Base-by-base conservation (phyloP, 1,140 invertebrate species). In the Limonius californicus region DNA sequence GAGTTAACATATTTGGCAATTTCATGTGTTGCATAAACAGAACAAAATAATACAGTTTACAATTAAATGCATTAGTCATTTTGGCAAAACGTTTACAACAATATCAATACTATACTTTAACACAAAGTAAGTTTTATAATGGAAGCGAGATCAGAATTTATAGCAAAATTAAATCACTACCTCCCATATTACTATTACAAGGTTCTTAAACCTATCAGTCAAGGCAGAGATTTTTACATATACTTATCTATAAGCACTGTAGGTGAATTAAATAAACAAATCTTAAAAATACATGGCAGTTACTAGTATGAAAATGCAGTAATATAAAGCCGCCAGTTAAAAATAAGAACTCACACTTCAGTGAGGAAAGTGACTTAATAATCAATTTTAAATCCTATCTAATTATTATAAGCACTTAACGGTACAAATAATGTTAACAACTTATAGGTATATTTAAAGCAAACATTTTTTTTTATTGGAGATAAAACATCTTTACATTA, bases 31-130 rank as follows among this genome's bases (percentile, higher is more conserved):
- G n/a, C n/a, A n/a, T n/a, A n/a, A n/a, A n/a, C n/a, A n/a, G n/a
- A n/a, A n/a, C n/a, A n/a, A n/a, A n/a, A n/a, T n/a, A n/a, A n/a
- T n/a, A n/a, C n/a, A n/a, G n/a, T n/a, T n/a, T n/a, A 27, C 9
- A 27, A 27, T 4, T 9, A 27, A 27, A 27, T 27, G 9, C 23
- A 39, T 39, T 50, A 50, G 8, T 12, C 1, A 50, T 12, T 50
- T 50, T 50, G 19, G 45, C 45, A 50, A 50, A 50, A 43, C 42
- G n/a, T 43, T 43, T 14, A 21, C 16, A 19, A 50, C n/a, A 50
- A 18, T 50, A 7, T 16, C 2, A 16, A 16, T 14, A 50, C 19
- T 19, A 19, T 18, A 50, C 19, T 45, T 6, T 50, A 50, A 2
- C 1, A 21, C 8, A 50, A 18, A 50, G 19, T 19, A 19, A 16